Evolutionary conservation across 1,140 invertebrate species (phyloP).

Genomic region (Formica selysi): DNA sequence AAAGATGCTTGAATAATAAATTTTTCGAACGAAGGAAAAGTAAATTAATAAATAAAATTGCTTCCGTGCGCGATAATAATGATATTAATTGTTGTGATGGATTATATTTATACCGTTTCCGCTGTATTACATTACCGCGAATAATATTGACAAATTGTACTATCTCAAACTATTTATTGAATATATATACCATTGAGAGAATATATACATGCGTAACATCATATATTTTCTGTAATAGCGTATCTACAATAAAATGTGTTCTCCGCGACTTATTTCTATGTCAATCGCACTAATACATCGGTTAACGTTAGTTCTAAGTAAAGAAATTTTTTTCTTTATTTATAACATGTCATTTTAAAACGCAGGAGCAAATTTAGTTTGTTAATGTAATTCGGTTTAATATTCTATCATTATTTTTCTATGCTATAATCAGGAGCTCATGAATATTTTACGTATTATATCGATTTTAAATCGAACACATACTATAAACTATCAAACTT

Average conservation of each 20-base stretch:
- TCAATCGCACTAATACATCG: not conserved
- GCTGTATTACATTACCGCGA: not conserved
- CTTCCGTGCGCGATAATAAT: not conserved
- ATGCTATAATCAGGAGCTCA: not conserved
- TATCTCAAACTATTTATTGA: conserved; percentile 41
- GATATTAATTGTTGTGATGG: not conserved
- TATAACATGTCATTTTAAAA: not conserved
- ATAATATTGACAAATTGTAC: not conserved
- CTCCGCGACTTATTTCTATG: conserved; percentile 6
- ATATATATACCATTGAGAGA: conserved; percentile 8
- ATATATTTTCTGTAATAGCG: conserved; percentile 20
- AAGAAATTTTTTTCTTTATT: not conserved
- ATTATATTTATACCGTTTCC: not conserved
- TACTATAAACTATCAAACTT: not conserved
- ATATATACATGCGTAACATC: conserved; percentile 28
- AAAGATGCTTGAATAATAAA: not conserved
- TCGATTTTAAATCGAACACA: not conserved
- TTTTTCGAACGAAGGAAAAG: not conserved
- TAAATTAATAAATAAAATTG: no score
- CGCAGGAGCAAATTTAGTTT: not conserved
- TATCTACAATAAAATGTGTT: conserved; percentile 32
- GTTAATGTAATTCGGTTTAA: not conserved
- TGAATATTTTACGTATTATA: not conserved
- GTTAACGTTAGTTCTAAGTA: not conserved
- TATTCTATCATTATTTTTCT: not conserved